Evolutionary conservation across 2,797 vertebrate species (phyloP), one percentile per base, ranked within the genome.

Genomic region (Mormyrus hasselquistii): DNA sequence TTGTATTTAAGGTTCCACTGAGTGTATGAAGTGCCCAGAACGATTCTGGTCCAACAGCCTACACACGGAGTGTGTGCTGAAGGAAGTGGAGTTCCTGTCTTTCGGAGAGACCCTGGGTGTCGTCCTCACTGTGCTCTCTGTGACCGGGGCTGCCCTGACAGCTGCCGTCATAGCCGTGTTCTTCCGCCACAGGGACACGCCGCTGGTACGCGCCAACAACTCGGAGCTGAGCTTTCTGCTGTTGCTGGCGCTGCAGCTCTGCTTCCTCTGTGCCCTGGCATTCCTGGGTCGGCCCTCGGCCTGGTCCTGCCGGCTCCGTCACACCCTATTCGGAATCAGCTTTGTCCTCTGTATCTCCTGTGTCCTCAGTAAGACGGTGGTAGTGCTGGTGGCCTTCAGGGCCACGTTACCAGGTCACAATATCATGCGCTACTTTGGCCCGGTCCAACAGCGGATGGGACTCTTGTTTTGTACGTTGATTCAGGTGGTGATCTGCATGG

Each of bases 291-390:
- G 84, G 25, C 92, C 92, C 4, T 85, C 49, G 0, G 38, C 91
- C 7, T 93, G 92, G 91, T 94, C 92, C 49, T 94, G 93, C 90
- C 91, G 91, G 91, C 84, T 93, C 49, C 93, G 94, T 79, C 93
- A 93, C 86, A 92, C 91, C 1, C 87, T 93, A 53, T 93, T 93
- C 82, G 92, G 93, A 50, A 91, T 94, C 86, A 93, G 93, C 90
- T 94, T 93, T 87, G 92, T 93, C 49, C 88, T 93, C 89, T 94
- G 91, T 86, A 90, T 93, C 49, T 92, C 91, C 88, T 94, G 92
- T 88, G 90, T 95, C 89, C 92, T 95, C 87, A 93, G 93, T 91
- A 89, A 91, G 87, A 93, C 93, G 0, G 52, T 91, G 83, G 92
- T 93, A 85, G 92, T 94, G 25, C 89, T 94, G 53, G 92, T 93